Evolutionary conservation across 2,113 vertebrate genomes (phyloP).

Genomic region (Sphaerodactylus townsendi): DNA sequence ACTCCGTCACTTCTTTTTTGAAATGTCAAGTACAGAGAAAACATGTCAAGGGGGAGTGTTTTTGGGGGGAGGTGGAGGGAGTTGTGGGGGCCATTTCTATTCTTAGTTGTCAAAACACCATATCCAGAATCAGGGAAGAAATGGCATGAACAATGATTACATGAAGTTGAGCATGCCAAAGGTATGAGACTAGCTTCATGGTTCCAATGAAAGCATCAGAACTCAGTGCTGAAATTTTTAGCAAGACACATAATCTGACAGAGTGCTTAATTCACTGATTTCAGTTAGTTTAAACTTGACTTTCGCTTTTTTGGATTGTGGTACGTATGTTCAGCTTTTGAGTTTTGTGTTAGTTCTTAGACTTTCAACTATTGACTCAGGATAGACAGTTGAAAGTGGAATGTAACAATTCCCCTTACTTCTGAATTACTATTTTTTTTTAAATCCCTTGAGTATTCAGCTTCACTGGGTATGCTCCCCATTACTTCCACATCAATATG

Average conservation of each 20-base stretch:
- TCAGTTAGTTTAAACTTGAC: background rate
- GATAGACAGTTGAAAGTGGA: background rate
- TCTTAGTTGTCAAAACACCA: slow-evolving; percentile 2
- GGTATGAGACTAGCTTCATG: background rate
- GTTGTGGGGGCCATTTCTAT: background rate
- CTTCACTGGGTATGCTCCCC: background rate
- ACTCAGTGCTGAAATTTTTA: background rate
- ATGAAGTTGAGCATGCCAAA: background rate
- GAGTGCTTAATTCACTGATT: background rate
- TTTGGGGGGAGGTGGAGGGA: background rate
- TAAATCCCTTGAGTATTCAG: background rate
- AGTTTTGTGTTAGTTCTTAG: background rate
- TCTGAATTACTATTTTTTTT: background rate
- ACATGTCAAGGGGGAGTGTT: background rate
- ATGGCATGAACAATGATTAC: background rate
- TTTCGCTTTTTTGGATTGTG: background rate
- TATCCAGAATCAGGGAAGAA: background rate
- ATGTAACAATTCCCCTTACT: slow-evolving; percentile 60
- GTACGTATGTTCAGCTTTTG: background rate
- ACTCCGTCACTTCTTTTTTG: background rate
- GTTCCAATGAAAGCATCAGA: background rate
- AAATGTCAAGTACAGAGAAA: background rate
- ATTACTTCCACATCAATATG: background rate
- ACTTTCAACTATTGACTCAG: background rate
- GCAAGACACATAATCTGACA: background rate